These are phyloP conservation scores for Turritopsis dohrnii DNA, from an alignment of 30 jellyfish, hydroid and myxozoan genomes.

Conservation along the genomic window DNA sequence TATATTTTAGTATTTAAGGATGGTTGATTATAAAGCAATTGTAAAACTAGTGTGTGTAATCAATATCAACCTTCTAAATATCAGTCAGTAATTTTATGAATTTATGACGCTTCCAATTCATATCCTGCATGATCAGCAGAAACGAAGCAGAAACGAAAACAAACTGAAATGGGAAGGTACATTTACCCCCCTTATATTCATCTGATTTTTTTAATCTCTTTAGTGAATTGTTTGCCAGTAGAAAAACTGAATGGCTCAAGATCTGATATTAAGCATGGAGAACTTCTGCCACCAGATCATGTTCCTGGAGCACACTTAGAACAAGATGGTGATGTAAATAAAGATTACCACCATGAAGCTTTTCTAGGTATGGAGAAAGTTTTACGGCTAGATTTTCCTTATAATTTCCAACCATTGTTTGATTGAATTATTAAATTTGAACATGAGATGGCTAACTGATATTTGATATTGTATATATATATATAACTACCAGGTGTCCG, in stretches of 20 bases:
- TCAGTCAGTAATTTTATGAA: background rate
- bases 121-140: background rate
- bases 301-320: slow-evolving; percentile 81
- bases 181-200: background rate
- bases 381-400: too few species aligned
- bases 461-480: too few species aligned
- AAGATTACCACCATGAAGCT: slow-evolving; percentile 83
- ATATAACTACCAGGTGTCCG: too few species aligned
- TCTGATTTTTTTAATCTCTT: background rate
- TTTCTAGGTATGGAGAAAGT: slow-evolving; percentile 46
- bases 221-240: slow-evolving; percentile 7
- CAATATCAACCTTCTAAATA: background rate
- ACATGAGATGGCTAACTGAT: too few species aligned
- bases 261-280: slow-evolving; percentile 52
- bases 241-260: slow-evolving; percentile 44
- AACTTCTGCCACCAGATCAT: slow-evolving; percentile 85
- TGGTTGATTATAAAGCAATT: background rate
- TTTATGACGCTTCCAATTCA: background rate
- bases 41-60: background rate
- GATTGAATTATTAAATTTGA: too few species aligned
- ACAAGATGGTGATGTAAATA: slow-evolving; percentile 80
- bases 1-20: background rate
- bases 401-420: too few species aligned
- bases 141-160: background rate
- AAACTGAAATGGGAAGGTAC: background rate